Percentiles rank a stretch among this genome's conserved stretches.
phyloP scores from a whole-genome alignment of 2,113 vertebrate species.

The Proteles cristata region DNA sequence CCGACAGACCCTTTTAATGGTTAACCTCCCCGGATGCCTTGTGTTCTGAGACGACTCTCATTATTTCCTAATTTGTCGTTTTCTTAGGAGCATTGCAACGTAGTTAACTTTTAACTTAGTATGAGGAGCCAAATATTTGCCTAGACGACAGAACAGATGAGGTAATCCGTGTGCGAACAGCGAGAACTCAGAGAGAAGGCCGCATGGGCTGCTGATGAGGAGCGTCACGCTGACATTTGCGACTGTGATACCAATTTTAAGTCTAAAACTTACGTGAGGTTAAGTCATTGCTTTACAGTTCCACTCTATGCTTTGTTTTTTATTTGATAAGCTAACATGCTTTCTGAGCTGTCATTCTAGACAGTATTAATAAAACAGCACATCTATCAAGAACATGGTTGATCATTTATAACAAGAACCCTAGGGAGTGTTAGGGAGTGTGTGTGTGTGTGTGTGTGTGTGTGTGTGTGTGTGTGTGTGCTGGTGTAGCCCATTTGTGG shows the following conservation, averaged over 20 bases:
- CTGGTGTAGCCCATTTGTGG: not conserved
- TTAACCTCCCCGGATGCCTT: not conserved
- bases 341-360: not conserved
- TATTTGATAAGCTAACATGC: not conserved
- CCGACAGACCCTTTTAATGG: not conserved
- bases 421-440: not conserved
- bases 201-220: fast-evolving
- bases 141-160: not conserved
- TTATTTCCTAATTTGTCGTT: not conserved
- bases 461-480: not conserved
- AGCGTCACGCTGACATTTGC: not conserved
- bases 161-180: not conserved
- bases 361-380: not conserved
- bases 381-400: not conserved
- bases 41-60: not conserved
- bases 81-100: not conserved
- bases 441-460: not conserved
- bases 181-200: not conserved
- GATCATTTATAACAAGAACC: not conserved
- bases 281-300: not conserved
- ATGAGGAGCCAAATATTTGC: constrained; percentile 5
- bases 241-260: not conserved
- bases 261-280: not conserved
- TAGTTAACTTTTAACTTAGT: constrained; percentile 30
- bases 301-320: not conserved